phyloP scores from a whole-genome alignment of 2,888 invertebrate species.

The Hydriomena furcata region DNA sequence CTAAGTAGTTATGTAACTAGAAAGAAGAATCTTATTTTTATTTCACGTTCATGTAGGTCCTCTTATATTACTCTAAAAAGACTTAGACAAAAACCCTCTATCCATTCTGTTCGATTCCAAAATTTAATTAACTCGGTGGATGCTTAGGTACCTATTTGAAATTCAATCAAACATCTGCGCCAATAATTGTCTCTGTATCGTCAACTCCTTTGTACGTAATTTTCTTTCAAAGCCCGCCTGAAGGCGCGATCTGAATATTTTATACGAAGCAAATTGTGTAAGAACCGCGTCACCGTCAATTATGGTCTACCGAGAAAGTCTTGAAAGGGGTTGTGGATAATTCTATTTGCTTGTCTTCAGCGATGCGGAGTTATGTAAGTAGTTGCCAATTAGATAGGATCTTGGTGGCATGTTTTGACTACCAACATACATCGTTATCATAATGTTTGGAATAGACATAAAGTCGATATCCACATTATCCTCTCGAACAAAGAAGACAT shows the following conservation, averaged over 20 bases:
- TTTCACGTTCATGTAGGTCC: too few species aligned
- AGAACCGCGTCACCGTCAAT: constrained; percentile 44
- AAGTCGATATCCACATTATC: background rate
- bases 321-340: constrained; percentile 37
- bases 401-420: constrained; percentile 17
- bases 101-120: constrained; percentile 16
- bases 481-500: constrained; percentile 26
- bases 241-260: constrained; percentile 41
- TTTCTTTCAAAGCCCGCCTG: constrained; percentile 36
- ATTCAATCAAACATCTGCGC: constrained; percentile 40
- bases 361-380: constrained; percentile 16
- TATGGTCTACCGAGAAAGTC: constrained; percentile 33
- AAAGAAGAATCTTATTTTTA: too few species aligned
- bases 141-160: constrained; percentile 31
- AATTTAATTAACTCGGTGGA: constrained; percentile 24
- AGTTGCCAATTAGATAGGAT: constrained; percentile 32
- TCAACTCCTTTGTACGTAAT: constrained; percentile 44
- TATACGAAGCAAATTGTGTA: constrained; percentile 40
- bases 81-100: constrained; percentile 1
- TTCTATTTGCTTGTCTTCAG: constrained; percentile 39
- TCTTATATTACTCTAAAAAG: background rate
- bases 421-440: constrained; percentile 4
- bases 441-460: constrained; percentile 4
- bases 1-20: too few species aligned
- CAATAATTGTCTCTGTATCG: constrained; percentile 42